A percentile compares a stretch with the other conserved stretches of the same genome.
These are phyloP conservation scores for Ophioninae sp. DNA, from an alignment of 2,888 invertebrate genomes.

Conservation along the genomic window DNA sequence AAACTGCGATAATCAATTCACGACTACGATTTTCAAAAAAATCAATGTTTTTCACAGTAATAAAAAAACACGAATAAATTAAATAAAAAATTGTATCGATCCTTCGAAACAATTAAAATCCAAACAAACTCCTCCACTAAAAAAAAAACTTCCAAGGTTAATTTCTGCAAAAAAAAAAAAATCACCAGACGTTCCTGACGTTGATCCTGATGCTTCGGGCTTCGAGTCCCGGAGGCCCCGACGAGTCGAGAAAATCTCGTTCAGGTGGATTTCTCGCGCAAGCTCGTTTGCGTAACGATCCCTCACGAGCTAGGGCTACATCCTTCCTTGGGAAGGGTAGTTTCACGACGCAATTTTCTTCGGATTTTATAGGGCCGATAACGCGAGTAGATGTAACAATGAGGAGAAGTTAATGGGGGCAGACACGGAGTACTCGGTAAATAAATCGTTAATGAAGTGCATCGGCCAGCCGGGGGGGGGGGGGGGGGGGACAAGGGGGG, in stretches of 20 bases:
- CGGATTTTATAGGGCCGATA: constrained; percentile 45
- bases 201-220: background rate
- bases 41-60: too few relatives aligned
- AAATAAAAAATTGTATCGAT: too few relatives aligned
- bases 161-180: too few relatives aligned
- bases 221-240: background rate
- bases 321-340: constrained; percentile 8
- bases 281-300: constrained; percentile 35
- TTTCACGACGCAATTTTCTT: constrained; percentile 53
- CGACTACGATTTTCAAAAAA: too few relatives aligned
- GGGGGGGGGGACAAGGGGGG: background rate
- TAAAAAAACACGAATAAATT: too few relatives aligned
- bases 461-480: constrained; percentile 27
- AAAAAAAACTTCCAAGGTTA: too few relatives aligned
- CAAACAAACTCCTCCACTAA: too few relatives aligned
- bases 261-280: background rate
- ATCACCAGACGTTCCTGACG: too few relatives aligned
- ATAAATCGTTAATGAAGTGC: constrained; percentile 64
- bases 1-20: too few relatives aligned
- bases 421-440: constrained; percentile 55
- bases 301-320: constrained; percentile 9
- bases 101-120: too few relatives aligned
- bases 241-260: background rate
- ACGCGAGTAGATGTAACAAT: constrained; percentile 57
- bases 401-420: constrained; percentile 58